Conservation (phyloP, 2,797 vertebrate genomes). For the Enteromius unitaeniatus region DNA sequence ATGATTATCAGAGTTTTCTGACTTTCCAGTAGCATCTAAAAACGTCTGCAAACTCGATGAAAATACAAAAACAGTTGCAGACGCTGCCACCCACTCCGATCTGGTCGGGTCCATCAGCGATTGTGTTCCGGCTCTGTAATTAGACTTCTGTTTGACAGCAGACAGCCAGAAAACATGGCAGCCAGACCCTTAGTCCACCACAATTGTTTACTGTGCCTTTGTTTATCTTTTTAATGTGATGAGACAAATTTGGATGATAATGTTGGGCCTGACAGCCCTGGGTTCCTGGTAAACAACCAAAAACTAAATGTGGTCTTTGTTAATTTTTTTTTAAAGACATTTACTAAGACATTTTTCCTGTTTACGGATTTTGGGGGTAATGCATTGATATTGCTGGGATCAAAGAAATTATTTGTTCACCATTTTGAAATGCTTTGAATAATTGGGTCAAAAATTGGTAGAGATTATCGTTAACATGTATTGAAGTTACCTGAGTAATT, state of each 20-base stretch:
- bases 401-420: background rate
- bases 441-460: background rate
- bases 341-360: background rate
- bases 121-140: slow-evolving; percentile 23
- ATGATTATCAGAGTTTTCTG: slow-evolving; percentile 11
- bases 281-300: background rate
- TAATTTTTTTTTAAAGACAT: background rate
- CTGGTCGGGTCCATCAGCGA: background rate
- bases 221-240: slow-evolving; percentile 9
- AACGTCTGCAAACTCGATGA: background rate
- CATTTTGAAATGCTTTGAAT: background rate
- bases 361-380: background rate
- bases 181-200: slow-evolving; percentile 3
- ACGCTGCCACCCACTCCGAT: slow-evolving; percentile 13
- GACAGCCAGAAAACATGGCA: slow-evolving; percentile 18
- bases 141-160: slow-evolving; percentile 35
- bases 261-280: background rate
- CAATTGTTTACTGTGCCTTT: background rate
- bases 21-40: background rate
- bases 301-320: background rate
- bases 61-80: background rate
- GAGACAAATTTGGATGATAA: slow-evolving; percentile 8
- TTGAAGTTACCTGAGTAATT: background rate
- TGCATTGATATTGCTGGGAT: background rate
- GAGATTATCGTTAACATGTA: background rate